Percentiles rank a stretch among this genome's conserved stretches.
Evolutionary conservation across 1,140 invertebrate species (phyloP).

Genomic region (Plutomurus gul): DNA sequence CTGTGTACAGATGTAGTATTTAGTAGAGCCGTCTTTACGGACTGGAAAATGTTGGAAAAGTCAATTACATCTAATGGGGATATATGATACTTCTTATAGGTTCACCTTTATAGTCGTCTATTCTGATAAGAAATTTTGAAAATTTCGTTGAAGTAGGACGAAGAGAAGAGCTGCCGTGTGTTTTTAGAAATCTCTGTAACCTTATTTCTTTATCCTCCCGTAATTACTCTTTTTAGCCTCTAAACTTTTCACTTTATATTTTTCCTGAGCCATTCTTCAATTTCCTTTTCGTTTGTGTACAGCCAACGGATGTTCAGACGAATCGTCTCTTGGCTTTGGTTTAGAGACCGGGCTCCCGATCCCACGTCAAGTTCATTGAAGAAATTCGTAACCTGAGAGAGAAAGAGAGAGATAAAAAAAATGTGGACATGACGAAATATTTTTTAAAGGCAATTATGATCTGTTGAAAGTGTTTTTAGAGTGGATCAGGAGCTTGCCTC

Average conservation of each 20-base stretch:
- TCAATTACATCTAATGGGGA: background rate
- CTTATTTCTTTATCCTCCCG: background rate
- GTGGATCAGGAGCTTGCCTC: conserved; percentile 63
- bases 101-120: background rate
- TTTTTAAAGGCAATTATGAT: no score
- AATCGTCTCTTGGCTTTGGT: conserved; percentile 77
- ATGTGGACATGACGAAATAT: no score
- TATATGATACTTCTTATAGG: background rate
- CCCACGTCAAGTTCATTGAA: conserved; percentile 71
- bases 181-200: no score
- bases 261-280: conserved; percentile 66
- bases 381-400: conserved; percentile 61
- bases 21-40: no score
- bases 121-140: conserved; percentile 1
- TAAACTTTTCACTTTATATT: conserved; percentile 54
- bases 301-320: conserved; percentile 78
- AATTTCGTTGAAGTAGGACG: conserved; percentile 1
- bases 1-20: no score
- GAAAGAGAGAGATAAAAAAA: conserved; percentile 47
- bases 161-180: background rate
- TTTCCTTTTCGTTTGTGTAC: conserved; percentile 65
- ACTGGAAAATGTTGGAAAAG: no score
- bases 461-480: background rate
- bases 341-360: conserved; percentile 68
- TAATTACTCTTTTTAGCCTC: background rate